These are phyloP conservation scores for Platysternon megacephalum DNA, from an alignment of 2,113 vertebrate species.

Conservation along the genomic window DNA sequence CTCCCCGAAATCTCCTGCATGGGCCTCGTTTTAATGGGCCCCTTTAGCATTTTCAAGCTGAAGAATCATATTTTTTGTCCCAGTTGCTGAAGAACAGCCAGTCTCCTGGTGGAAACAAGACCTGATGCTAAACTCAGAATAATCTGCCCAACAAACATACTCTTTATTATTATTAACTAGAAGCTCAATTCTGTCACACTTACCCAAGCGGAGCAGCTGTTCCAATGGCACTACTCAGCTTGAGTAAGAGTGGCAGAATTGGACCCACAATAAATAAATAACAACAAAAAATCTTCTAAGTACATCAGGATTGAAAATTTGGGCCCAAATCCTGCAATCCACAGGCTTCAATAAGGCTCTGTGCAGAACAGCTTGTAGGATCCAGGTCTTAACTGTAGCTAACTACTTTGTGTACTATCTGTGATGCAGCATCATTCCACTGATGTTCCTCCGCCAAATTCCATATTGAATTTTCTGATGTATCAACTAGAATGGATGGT, in stretches of 20 bases:
- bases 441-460: not conserved
- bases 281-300: constrained; percentile 21
- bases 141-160: not conserved
- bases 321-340: constrained; percentile 9
- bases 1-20: not conserved
- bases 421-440: not conserved
- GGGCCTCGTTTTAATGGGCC: not conserved
- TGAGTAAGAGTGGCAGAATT: not conserved
- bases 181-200: constrained; percentile 14
- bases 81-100: not conserved
- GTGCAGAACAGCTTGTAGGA: not conserved
- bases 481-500: rapidly evolving
- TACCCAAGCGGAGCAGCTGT: not conserved
- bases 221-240: constrained; percentile 18
- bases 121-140: not conserved
- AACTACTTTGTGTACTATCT: constrained; percentile 22
- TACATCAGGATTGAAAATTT: not conserved
- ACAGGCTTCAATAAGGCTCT: constrained; percentile 6
- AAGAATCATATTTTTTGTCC: not conserved
- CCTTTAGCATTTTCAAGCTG: not conserved
- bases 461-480: not conserved
- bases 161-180: not conserved
- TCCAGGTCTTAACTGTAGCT: not conserved
- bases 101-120: constrained; percentile 23
- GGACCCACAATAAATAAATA: constrained; percentile 30